phyloP scores from a whole-genome alignment of 2,113 vertebrate genomes.

The Tor tambroides region DNA sequence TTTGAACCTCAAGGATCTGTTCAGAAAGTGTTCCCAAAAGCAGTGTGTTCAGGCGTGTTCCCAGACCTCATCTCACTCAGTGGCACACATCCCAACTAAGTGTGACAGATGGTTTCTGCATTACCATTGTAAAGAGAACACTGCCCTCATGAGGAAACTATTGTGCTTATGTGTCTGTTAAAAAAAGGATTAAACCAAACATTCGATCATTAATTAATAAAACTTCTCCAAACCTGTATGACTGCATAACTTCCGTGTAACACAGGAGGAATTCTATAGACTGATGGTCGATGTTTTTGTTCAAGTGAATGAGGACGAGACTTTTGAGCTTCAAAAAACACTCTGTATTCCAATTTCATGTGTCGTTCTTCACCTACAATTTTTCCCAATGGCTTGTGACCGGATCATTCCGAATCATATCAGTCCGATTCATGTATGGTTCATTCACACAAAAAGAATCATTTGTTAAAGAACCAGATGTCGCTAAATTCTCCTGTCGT shows the following conservation, averaged over 20 bases:
- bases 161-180: neutral
- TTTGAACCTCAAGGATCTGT: constrained; percentile 71
- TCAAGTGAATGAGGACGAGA: neutral
- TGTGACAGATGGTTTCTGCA: neutral
- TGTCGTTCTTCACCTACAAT: neutral
- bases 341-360: neutral
- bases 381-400: neutral
- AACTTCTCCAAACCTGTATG: neutral
- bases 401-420: neutral
- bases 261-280: neutral
- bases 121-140: constrained; percentile 64
- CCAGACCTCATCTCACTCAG: constrained; percentile 66
- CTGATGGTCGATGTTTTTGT: neutral
- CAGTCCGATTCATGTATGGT: neutral
- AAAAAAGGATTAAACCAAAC: neutral
- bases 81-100: constrained; percentile 53
- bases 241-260: too few species aligned
- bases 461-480: neutral
- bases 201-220: neutral
- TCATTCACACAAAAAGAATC: neutral
- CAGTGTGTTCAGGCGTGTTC: neutral
- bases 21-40: constrained; percentile 68
- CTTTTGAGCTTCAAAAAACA: neutral
- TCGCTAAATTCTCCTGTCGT: neutral
- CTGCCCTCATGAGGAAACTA: constrained; percentile 71